These are phyloP conservation scores for Drosophila ercepeae DNA, from an alignment of 1,140 invertebrate genomes.

Conservation along the genomic window DNA sequence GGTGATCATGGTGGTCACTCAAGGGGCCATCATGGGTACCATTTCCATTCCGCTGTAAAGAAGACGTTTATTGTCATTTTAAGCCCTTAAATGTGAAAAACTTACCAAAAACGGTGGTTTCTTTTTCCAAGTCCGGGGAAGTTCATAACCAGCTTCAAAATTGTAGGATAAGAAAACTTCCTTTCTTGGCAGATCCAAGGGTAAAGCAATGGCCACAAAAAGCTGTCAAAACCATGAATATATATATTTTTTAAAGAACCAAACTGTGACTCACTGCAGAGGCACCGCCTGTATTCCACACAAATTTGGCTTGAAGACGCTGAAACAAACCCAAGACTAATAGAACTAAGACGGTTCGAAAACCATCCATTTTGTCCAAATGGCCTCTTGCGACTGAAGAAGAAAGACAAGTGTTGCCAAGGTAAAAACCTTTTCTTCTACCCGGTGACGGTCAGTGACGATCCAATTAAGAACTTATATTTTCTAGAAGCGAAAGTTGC, in stretches of 20 bases:
- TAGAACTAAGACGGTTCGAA: slow-evolving; percentile 1
- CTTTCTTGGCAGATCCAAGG: slow-evolving; percentile 87
- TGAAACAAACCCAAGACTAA: slow-evolving; percentile 6
- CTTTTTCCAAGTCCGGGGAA: slow-evolving; percentile 71
- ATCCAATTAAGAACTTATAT: slow-evolving; percentile 39
- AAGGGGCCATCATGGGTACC: slow-evolving; percentile 19
- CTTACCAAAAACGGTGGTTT: slow-evolving; percentile 53
- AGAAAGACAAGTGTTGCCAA: neutral
- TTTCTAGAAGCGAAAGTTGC: slow-evolving; percentile 64
- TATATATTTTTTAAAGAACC: neutral
- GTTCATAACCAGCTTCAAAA: slow-evolving; percentile 88
- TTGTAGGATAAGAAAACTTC: slow-evolving; percentile 90
- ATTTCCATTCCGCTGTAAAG: slow-evolving; percentile 26
- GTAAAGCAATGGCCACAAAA: slow-evolving; percentile 89
- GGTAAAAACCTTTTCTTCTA: slow-evolving; percentile 19
- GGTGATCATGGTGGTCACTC: slow-evolving; percentile 6
- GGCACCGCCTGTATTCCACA: slow-evolving; percentile 57
- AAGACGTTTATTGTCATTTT: neutral
- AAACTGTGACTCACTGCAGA: slow-evolving; percentile 29
- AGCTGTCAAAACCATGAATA: slow-evolving; percentile 60
- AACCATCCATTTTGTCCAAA: slow-evolving; percentile 19
- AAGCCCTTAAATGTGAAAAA: neutral
- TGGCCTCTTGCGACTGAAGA: slow-evolving; percentile 12
- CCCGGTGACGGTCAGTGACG: slow-evolving; percentile 34
- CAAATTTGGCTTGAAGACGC: slow-evolving; percentile 16